Base-by-base conservation (phyloP, 2,888 invertebrate species). In the Pyrrhia umbra region DNA sequence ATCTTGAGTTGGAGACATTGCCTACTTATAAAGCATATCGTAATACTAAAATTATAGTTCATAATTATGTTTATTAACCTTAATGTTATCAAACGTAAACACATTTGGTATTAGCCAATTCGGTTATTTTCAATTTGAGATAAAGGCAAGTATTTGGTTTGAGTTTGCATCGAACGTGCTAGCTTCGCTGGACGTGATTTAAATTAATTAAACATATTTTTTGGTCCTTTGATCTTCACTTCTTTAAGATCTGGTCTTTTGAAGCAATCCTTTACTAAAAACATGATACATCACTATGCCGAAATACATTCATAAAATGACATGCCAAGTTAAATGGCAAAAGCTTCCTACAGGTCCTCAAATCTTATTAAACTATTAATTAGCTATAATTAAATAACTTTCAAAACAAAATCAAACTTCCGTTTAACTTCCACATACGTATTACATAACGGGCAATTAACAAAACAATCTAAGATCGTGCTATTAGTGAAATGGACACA, bases 51-150 rank as follows among this genome's bases (percentile, higher is more conserved):
- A 30, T n/a, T 18, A 42, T 16, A 50, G 23, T 27, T 51, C 27
- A 54, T 63, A 16, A 54, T 30, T 21, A 54, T 58, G 69, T 65
- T 58, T 69, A 65, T 59, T 69, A 69, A 62, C 56, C 66, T 42
- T 30, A 21, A 34, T 16, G 27, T 58, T 69, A 65, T 70, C 64
- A 37, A 23, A 43, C 13, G n/a, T 37, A 56, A 51, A 62, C 42
- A 55, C 18, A 56, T 51, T 40, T 43, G 27, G 37, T 40, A 8
- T 15, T 43, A 63, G 43, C 43, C 30, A 57, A 49, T 68, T 23
- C 42, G 42, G 25, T 46, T n/a, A 34, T 23, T 42, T 27, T 9
- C 2, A 15, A 25, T 21, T 21, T 13, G 10, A 40, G n/a, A 34
- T 9, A 49, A 47, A 58, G 23, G n/a, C 18, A 25, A 39, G n/a